Evolutionary conservation across 2,797 vertebrate genomes (phyloP), one percentile per base, ranked within the genome.

Genomic region (Oreortyx pictus): DNA sequence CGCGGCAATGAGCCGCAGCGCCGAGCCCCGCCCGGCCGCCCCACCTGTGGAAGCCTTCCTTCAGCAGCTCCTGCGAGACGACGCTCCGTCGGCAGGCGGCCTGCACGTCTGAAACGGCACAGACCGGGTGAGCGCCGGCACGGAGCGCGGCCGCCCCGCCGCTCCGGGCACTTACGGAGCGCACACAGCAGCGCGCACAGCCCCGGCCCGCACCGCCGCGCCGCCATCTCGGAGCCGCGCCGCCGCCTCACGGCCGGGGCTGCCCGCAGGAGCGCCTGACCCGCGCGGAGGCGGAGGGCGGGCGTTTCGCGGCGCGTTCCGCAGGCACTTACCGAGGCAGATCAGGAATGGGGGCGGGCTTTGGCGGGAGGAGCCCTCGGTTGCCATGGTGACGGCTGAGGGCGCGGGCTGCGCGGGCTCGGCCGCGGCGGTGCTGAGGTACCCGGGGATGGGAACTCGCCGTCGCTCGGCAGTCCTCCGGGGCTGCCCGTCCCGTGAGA

Each of bases 301-400:
- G 24, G 8, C 8, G 1, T 29, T 61, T 61, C 25, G 24, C 12
- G 3, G 31, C 5, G 6, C 8, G 24, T 11, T 5, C 6, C 1
- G 2, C 80, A 85, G 89, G 93, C 89, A 4, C 3, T 20, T 0
- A 0, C 0, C 2, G 0, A 3, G 72, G 0, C 89, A 73, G 65
- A 43, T 3, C 0, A 1, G 3, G 39, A 41, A 39, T 39, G 4
- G 2, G 35, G 2, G n/a, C n/a, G 52, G 50, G 7, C 86, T 56
- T 81, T 20, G 0, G 0, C 1, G 3, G 2, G 0, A 16, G 27
- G 6, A 5, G 37, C 24, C 19, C 9, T 39, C 46, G 1, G 73
- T 54, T 46, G n/a, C 86, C 70, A 43, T n/a, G 66, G 70, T 73
- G 72, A 91, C 80, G 46, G 2, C 3, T 3, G 1, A 1, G 0